Percentiles rank a stretch among this genome's conserved stretches.
Evolutionary conservation across 2,797 vertebrate genomes (phyloP).

Genomic region (Halcyon leucocephala): DNA sequence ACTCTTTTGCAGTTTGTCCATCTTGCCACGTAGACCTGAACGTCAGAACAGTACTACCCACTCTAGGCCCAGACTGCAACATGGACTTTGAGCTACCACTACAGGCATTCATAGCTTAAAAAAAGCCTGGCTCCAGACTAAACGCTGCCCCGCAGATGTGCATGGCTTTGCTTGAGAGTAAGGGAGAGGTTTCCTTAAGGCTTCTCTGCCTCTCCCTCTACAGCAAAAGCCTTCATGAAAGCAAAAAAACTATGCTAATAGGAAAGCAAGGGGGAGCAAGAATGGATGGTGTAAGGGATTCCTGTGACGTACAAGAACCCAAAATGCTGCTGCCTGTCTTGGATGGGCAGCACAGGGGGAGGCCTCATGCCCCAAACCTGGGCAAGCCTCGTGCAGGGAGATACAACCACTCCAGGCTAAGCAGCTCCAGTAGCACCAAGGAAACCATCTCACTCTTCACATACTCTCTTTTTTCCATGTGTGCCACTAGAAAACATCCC

Average conservation of each 20-base stretch:
- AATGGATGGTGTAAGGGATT: neutral
- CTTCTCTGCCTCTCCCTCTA: neutral
- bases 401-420: fast-evolving
- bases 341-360: fast-evolving
- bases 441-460: neutral
- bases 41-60: too few species aligned
- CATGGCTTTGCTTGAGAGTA: neutral
- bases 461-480: neutral
- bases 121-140: neutral
- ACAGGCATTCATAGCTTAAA: neutral
- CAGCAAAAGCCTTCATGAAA: neutral
- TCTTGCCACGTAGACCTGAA: fast-evolving
- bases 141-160: fast-evolving
- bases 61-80: neutral
- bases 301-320: neutral
- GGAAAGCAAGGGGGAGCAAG: neutral
- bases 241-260: neutral
- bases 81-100: neutral
- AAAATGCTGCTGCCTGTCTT: neutral
- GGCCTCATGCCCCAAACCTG: fast-evolving
- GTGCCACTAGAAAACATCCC: neutral
- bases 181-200: neutral
- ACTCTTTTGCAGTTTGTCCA: neutral
- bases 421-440: neutral
- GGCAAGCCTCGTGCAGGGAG: neutral